These are phyloP conservation scores for Mystacornis crossleyi DNA, from an alignment of 2,113 vertebrate genomes.

Conservation along the genomic window DNA sequence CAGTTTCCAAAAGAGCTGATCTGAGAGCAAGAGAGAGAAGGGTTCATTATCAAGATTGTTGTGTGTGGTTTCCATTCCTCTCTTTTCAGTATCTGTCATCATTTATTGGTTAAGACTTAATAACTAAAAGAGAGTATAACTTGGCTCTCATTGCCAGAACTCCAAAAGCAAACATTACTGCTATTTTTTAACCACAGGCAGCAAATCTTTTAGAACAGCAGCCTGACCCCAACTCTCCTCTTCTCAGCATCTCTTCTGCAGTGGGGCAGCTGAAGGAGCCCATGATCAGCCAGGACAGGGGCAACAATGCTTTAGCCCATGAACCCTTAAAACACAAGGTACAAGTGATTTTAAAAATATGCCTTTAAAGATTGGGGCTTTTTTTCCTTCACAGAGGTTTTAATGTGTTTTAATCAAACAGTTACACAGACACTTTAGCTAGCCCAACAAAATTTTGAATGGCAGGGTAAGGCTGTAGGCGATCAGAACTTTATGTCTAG, in stretches of 20 bases:
- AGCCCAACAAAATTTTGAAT: not conserved
- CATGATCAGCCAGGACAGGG: not conserved
- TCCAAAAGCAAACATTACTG: not conserved
- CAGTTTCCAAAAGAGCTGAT: not conserved
- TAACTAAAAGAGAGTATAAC: not conserved
- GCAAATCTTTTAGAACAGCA: not conserved
- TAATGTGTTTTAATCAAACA: not conserved
- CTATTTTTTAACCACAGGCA: not conserved
- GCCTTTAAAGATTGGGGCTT: fast-evolving
- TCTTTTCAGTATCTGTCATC: constrained; percentile 13
- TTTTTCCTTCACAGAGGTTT: not conserved
- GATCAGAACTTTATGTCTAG: not conserved
- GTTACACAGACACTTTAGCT: not conserved
- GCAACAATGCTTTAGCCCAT: not conserved
- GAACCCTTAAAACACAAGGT: not conserved
- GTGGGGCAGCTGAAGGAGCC: not conserved
- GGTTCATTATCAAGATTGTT: constrained; percentile 24
- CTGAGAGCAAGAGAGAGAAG: not conserved
- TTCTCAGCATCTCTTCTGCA: not conserved
- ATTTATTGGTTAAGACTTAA: constrained; percentile 9
- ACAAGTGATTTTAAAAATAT: not conserved
- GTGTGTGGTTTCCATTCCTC: not conserved
- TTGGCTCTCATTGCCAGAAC: not conserved
- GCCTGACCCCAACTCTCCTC: not conserved
- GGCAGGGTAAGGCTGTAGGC: not conserved